Evolutionary conservation across 2,113 vertebrate genomes (phyloP), one percentile per base, ranked within the genome.

Genomic region (Chrysochloris asiatica): DNA sequence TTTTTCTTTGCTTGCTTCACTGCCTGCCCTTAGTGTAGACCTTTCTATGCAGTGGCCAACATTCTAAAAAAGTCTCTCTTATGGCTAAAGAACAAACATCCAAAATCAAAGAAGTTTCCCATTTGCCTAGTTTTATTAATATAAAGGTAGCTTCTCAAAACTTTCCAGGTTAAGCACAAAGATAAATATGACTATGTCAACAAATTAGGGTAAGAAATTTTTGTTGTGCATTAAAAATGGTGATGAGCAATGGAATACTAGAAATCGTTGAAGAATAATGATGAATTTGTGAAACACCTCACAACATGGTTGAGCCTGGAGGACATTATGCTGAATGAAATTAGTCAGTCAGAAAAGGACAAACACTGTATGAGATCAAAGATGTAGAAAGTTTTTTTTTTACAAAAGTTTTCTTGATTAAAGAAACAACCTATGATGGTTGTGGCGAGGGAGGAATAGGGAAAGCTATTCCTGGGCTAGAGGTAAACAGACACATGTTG

Each of bases 181-280:
- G n/a, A 84, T 83, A 86, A 87, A 61, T 30, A 89, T 67, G 63
- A 89, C n/a, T 94, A 67, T 69, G 54, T 93, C 61, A 91, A 26
- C 50, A 90, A 73, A 33, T 92, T 43, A 65, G 17, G 72, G 4
- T 86, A 86, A n/a, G 65, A 41, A 71, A 36, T 28, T 90, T 54
- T 92, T 85, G 71, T 45, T 86, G n/a, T n/a, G n/a, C 43, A 41
- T 87, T 88, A 69, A 71, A 71, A 73, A 86, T 65, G 30, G 28
- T 84, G 7, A 17, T 33, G 33, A 89, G 38, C 36, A 47, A 84
- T 54, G n/a, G n/a, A n/a, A n/a, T n/a, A n/a, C n/a, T n/a, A n/a
- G n/a, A n/a, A n/a, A n/a, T n/a, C n/a, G n/a, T n/a, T n/a, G n/a
- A n/a, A n/a, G n/a, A n/a, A n/a, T n/a, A n/a, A n/a, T n/a, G n/a